These are phyloP conservation scores for Caenorhabditis japonica DNA, from an alignment of 2,888 invertebrate genomes.

Conservation along the genomic window DNA sequence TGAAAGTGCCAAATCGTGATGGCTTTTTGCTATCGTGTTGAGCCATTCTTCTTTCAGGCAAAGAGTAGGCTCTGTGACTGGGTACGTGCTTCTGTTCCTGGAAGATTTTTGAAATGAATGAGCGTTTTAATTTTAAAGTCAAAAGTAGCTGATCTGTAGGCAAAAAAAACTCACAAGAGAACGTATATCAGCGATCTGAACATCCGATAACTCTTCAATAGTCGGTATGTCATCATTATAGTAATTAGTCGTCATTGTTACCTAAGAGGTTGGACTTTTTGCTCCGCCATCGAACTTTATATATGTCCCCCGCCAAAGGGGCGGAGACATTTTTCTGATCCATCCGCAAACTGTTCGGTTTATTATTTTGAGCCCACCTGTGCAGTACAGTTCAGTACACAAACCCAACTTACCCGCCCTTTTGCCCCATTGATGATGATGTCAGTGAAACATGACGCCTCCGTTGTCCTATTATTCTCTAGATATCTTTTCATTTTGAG, in stretches of 20 bases:
- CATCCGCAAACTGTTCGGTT: slow-evolving; percentile 41
- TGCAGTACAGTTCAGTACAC: slow-evolving; percentile 39
- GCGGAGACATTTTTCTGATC: slow-evolving; percentile 33
- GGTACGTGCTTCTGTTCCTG: slow-evolving; percentile 50
- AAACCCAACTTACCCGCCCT: slow-evolving; percentile 42
- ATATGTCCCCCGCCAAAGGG: slow-evolving; percentile 18
- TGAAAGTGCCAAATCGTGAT: slow-evolving; percentile 50
- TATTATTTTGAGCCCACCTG: slow-evolving; percentile 41
- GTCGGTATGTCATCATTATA: slow-evolving; percentile 50
- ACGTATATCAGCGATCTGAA: slow-evolving; percentile 44
- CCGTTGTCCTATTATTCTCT: background rate
- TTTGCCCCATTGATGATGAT: slow-evolving; percentile 43
- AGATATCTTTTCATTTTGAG: slow-evolving; percentile 20
- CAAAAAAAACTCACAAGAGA: slow-evolving; percentile 23
- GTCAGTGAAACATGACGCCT: slow-evolving; percentile 26
- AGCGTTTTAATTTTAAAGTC: no score
- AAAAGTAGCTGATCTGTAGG: no score
- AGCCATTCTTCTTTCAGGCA: slow-evolving; percentile 39
- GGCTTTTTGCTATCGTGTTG: slow-evolving; percentile 30
- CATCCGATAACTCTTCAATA: slow-evolving; percentile 49
- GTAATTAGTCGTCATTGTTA: slow-evolving; percentile 22
- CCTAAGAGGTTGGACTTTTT: slow-evolving; percentile 32
- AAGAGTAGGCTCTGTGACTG: slow-evolving; percentile 39
- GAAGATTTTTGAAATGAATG: slow-evolving; percentile 1
- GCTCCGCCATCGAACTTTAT: slow-evolving; percentile 22